Conservation (phyloP, 2,113 vertebrate species). For the Pollimyrus isidori region DNA sequence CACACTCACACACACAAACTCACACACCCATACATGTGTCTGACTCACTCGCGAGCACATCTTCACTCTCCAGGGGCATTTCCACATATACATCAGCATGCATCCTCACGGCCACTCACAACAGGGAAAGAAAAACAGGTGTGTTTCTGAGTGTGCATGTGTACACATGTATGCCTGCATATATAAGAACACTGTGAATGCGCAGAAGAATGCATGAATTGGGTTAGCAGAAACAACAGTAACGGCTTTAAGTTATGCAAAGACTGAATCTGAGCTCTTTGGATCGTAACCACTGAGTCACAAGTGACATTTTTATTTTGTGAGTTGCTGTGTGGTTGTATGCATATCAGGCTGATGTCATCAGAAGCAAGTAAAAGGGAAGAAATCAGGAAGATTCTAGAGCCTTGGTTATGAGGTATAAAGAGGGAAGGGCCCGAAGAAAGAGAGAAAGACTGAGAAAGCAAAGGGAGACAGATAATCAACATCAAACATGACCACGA, state of each 20-base stretch:
- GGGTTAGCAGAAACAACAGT: not conserved
- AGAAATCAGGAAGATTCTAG: constrained; percentile 63
- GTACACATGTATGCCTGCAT: not conserved
- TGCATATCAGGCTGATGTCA: constrained; percentile 43
- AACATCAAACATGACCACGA: constrained; percentile 82
- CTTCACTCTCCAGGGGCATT: not conserved
- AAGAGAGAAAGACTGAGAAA: constrained; percentile 38
- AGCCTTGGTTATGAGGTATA: constrained; percentile 59
- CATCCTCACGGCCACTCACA: not conserved
- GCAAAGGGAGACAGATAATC: constrained; percentile 52
- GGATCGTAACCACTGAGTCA: not conserved
- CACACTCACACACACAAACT: too few relatives aligned
- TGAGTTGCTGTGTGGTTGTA: not conserved
- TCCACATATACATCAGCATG: not conserved
- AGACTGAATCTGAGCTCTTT: not conserved
- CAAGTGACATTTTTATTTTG: not conserved
- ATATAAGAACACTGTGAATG: not conserved
- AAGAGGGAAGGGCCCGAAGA: constrained; percentile 26
- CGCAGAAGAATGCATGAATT: not conserved
- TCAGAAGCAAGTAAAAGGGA: constrained; percentile 50
- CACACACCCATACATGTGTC: not conserved
- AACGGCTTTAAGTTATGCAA: not conserved
- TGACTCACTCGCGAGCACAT: not conserved
- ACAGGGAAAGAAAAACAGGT: not conserved
- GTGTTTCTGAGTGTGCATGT: not conserved